Evolutionary conservation across 2,888 invertebrate genomes (phyloP).

Genomic region (Ochropleura leucogaster): DNA sequence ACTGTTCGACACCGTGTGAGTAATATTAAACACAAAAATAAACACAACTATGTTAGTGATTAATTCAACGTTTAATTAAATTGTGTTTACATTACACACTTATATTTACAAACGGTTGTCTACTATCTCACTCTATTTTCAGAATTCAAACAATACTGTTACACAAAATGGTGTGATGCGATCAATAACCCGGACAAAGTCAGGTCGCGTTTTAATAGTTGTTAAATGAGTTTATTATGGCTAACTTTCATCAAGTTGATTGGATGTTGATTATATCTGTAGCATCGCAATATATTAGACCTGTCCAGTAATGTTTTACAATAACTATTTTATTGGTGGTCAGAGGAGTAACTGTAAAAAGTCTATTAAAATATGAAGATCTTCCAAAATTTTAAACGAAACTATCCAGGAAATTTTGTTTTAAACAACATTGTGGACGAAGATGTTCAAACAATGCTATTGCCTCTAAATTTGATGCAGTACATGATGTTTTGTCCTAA

Average conservation of each 20-base stretch:
- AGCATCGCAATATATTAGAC: neutral
- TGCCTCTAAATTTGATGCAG: constrained; percentile 30
- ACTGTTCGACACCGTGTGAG: neutral
- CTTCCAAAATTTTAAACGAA: neutral
- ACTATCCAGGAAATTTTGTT: constrained; percentile 15
- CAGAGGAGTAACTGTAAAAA: neutral
- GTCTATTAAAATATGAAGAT: constrained; percentile 2
- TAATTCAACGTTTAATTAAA: neutral
- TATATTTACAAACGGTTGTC: neutral
- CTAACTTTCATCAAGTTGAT: neutral
- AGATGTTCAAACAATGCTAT: constrained; percentile 20
- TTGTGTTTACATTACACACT: neutral
- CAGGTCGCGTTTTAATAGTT: neutral
- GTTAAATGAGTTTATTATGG: neutral
- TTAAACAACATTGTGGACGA: constrained; percentile 11
- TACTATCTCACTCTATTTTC: neutral
- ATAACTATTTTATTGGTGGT: neutral
- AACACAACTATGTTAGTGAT: neutral
- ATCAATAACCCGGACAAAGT: neutral
- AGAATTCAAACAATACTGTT: neutral
- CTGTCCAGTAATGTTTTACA: neutral
- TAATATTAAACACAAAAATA: neutral
- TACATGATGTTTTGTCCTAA: constrained; percentile 24
- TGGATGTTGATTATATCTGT: neutral
- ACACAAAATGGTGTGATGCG: neutral